Percentiles rank a stretch among this genome's conserved stretches.
Conservation (phyloP, 2,113 vertebrate species). For the Myocastor coypus region DNA sequence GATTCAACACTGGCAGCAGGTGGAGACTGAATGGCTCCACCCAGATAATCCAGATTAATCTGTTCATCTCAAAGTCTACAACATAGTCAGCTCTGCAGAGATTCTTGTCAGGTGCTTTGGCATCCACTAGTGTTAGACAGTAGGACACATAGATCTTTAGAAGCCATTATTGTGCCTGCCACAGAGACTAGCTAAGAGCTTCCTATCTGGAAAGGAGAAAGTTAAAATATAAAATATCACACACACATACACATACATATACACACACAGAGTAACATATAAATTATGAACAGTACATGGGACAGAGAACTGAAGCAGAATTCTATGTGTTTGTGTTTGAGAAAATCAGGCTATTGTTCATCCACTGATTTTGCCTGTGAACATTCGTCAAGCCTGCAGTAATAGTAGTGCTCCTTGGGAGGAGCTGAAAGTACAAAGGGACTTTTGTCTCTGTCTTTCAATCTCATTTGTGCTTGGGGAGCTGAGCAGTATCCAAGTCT, state of each 20-base stretch:
- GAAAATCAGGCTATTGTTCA: not conserved
- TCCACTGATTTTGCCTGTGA: not conserved
- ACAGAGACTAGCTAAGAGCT: not conserved
- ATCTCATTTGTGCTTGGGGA: not conserved
- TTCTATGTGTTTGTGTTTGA: not conserved
- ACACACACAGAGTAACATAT: not conserved
- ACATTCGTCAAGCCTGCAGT: not conserved
- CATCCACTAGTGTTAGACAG: not conserved
- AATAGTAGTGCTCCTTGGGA: not conserved
- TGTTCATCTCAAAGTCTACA: not conserved
- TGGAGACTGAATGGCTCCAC: not conserved
- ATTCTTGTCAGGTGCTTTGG: not conserved
- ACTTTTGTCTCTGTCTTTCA: not conserved
- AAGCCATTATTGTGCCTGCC: not conserved
- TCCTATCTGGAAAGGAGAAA: not conserved
- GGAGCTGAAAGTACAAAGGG: not conserved
- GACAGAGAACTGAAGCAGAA: not conserved
- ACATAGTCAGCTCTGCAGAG: not conserved
- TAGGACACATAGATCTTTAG: not conserved
- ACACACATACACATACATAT: not conserved
- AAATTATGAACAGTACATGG: not conserved
- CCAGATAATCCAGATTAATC: not conserved
- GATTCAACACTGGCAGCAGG: accelerated
- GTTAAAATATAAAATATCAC: not conserved
- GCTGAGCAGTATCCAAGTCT: not conserved